A percentile compares a stretch with the other conserved stretches of the same genome.
Evolutionary conservation across 1,140 invertebrate species (phyloP).

Genomic region (Drosophila punjabiensis): DNA sequence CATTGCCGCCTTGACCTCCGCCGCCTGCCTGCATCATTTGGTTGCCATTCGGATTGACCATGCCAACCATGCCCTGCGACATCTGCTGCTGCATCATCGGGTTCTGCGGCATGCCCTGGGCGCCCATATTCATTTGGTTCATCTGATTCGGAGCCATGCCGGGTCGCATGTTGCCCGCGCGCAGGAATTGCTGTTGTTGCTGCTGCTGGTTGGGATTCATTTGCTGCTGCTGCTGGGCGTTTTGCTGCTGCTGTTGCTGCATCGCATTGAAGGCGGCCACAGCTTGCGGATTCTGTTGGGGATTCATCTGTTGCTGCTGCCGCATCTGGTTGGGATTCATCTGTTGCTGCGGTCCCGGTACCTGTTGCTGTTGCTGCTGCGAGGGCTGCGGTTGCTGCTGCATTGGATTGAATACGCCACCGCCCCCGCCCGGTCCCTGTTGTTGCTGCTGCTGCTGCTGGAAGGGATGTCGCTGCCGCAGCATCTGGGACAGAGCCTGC

Average conservation of each 20-base stretch:
- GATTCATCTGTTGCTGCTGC: constrained; percentile 77
- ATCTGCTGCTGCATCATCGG: constrained; percentile 86
- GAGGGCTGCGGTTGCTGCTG: constrained; percentile 85
- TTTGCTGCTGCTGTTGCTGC: constrained; percentile 78
- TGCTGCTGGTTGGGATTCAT: constrained; percentile 73
- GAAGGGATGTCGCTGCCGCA: constrained; percentile 89
- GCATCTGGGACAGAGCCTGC: constrained; percentile 94
- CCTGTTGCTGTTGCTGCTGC: constrained; percentile 54
- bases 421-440: constrained; percentile 63
- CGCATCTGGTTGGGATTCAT: constrained; percentile 68
- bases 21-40: constrained; percentile 67
- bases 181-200: constrained; percentile 76
- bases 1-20: constrained; percentile 57
- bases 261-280: constrained; percentile 84
- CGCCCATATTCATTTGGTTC: constrained; percentile 86
- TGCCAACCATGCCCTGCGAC: constrained; percentile 86
- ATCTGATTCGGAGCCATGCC: constrained; percentile 85
- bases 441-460: constrained; percentile 85
- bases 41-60: constrained; percentile 85
- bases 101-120: constrained; percentile 86
- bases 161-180: constrained; percentile 82
- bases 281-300: constrained; percentile 84
- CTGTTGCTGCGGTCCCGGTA: constrained; percentile 65
- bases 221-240: constrained; percentile 64
- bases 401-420: constrained; percentile 85